Conservation (phyloP, 1,140 invertebrate species). For the Pogonomyrmex californicus region DNA sequence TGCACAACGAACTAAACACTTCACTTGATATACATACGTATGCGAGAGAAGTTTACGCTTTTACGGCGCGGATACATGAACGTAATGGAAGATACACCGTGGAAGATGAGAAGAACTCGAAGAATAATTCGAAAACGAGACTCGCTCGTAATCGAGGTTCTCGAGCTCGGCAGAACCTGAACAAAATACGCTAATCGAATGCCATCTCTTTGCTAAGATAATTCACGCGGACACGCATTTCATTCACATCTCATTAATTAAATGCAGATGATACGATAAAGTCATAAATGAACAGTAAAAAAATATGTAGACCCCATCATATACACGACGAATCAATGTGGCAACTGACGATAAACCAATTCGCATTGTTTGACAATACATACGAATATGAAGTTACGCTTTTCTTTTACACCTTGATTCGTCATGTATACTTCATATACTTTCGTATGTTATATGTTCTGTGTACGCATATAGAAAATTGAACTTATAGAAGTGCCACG, state of each 20-base stretch:
- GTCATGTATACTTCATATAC: constrained; percentile 46
- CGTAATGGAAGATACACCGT: constrained; percentile 80
- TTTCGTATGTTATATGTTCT: constrained; percentile 49
- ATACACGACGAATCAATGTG: constrained; percentile 23
- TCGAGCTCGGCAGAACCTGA: constrained; percentile 9
- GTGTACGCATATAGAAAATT: constrained; percentile 65
- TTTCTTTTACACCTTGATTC: background rate
- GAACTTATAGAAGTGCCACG: constrained; percentile 59
- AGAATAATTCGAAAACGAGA: constrained; percentile 48
- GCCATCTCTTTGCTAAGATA: background rate
- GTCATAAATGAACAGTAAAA: constrained; percentile 68
- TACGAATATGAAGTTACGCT: background rate
- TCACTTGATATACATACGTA: constrained; percentile 11
- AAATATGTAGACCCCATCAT: constrained; percentile 49
- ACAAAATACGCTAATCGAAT: constrained; percentile 34
- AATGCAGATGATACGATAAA: constrained; percentile 69
- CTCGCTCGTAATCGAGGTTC: constrained; percentile 6
- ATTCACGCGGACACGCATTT: constrained; percentile 40
- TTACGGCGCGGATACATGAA: constrained; percentile 21
- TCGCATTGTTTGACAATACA: background rate
- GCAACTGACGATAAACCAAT: background rate
- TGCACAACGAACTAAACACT: constrained; percentile 33
- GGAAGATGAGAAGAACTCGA: constrained; percentile 71
- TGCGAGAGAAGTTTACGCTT: constrained; percentile 18
- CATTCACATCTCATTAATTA: constrained; percentile 60